Base-by-base conservation (phyloP, 2,797 vertebrate genomes). In the Lepilemur ruficaudatus region DNA sequence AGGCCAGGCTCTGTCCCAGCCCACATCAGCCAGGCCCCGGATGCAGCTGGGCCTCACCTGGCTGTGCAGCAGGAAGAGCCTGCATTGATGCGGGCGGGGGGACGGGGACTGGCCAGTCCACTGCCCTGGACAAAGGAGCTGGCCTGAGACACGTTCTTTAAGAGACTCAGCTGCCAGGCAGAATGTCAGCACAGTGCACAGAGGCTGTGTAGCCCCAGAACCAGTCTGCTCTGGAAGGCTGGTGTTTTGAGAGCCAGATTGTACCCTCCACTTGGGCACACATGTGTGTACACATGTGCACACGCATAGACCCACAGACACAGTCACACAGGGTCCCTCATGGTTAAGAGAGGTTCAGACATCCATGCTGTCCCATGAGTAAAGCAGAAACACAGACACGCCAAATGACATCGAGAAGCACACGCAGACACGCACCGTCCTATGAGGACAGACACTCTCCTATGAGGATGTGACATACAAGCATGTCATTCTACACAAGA, bases 31-130 rank as follows among this genome's bases (percentile, higher is more conserved):
- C 55, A 0, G 10, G 70, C 55, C 63, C 12, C 3, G 94, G 95
- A 96, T 38, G 84, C 94, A 96, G 92, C 97, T 94, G 96, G 63
- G 43, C 48, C 18, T 52, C 30, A 3, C 48, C 50, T 9, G 17
- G 46, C 67, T 7, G 6, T 1, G 1, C 15, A 0, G 73, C 23
- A 91, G 95, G 93, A 94, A 91, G 72, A 7, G 7, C 13, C 9
- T 28, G 1, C 0, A 2, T 2, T 11, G 18, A 2, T 0, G 17
- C 32, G 43, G 30, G 10, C 20, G 3, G 32, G 17, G 43, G 17
- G 14, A 32, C 1, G 14, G n/a, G 22, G 25, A 38, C n/a, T 20
- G 20, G 22, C 67, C 69, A 12, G 61, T 6, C 32, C 17, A 35
- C 17, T 9, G 76, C 43, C 43, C 9, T 22, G 76, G 63, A 79